Evolutionary conservation across 1,140 invertebrate genomes (phyloP), one percentile per base, ranked within the genome.

Genomic region (Grapholita molesta): DNA sequence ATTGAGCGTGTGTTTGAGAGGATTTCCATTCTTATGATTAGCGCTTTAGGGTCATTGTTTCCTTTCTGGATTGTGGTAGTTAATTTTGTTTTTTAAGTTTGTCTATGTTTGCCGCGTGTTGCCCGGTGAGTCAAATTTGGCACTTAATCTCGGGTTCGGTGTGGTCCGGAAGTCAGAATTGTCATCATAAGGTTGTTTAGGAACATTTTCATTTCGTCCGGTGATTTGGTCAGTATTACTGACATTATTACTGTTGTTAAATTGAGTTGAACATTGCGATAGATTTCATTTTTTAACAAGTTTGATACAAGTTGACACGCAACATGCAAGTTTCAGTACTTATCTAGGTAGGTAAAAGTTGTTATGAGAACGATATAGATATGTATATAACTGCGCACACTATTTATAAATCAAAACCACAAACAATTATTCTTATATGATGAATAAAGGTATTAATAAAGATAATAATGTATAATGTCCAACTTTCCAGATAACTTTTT

Each of bases 121-220:
- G 70, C 70, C 30, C 64, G 66, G 70, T 74, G 64, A 65, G 66
- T 55, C 61, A 66, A 69, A 35, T 69, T 79, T 72, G 74, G 73
- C 64, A 74, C 64, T 73, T 78, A 82, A 84, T 80, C 70, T 82
- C 71, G 78, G 69, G 55, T 73, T 64, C 70, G 69, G 80, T 83
- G 83, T 83, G 79, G 81, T 82, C 84, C 86, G 86, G 86, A 89
- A 82, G 84, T 87, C 24, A 48, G 73, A 42, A 79, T 80, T 83
- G 79, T 79, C 77, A 80, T 81, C 77, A 78, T 70, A 61, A 77
- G 79, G 64, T 66, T 70, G 69, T 79, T 75, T 78, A 72, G 64
- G 66, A 76, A 73, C 68, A 77, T 75, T 79, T 80, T 81, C 70
- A 75, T 74, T 78, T 70, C 67, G 57, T 79, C 72, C 75, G 76